Conservation (phyloP, 2,797 vertebrate genomes). For the Hypotaenidia okinawae region DNA sequence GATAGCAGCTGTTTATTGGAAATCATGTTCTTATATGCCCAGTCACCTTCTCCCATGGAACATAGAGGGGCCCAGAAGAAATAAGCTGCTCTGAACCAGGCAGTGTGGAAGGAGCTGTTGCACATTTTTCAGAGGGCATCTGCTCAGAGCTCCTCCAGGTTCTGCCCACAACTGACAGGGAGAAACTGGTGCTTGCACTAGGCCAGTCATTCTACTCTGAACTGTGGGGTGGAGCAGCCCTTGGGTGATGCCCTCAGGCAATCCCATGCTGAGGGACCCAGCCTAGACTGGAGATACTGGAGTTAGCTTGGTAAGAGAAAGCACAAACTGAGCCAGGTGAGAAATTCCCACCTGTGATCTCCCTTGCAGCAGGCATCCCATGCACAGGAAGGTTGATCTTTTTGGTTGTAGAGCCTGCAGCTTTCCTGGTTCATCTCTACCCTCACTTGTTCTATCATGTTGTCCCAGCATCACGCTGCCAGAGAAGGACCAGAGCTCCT, state of each 20-base stretch:
- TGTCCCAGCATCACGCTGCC: background rate
- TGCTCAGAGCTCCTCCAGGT: background rate
- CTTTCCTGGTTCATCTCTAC: background rate
- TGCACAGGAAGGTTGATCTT: background rate
- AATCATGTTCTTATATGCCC: background rate
- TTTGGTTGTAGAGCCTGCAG: background rate
- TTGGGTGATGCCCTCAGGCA: background rate
- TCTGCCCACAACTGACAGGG: background rate
- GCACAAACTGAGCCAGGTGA: background rate
- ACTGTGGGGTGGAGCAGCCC: background rate
- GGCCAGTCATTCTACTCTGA: background rate
- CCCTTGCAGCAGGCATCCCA: background rate
- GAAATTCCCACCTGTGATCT: background rate
- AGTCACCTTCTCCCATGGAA: rapidly evolving
- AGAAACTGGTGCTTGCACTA: background rate
- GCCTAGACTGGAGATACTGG: background rate
- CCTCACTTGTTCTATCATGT: rapidly evolving
- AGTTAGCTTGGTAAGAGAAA: background rate
- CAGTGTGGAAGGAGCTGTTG: background rate
- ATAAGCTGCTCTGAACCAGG: background rate
- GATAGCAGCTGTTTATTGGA: background rate
- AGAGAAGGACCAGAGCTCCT: background rate
- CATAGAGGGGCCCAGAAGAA: background rate
- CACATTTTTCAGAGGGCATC: background rate
- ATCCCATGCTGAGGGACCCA: background rate